Evolutionary conservation across 35 echinoderm and acorn worm genomes (phyloP).

Genomic region (Diadema setosum): DNA sequence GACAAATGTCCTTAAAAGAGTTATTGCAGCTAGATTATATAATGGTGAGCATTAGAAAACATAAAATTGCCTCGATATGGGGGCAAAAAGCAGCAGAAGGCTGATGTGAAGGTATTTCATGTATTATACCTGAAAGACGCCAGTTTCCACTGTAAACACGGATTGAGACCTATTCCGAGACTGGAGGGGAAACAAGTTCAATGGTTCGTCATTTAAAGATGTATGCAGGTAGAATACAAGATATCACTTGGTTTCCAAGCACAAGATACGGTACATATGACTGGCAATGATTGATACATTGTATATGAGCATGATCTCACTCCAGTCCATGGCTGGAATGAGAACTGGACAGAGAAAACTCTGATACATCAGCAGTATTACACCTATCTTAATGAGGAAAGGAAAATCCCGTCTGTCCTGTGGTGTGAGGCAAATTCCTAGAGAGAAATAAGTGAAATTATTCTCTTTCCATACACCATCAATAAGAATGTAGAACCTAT

Average conservation of each 20-base stretch:
- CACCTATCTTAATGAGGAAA: too few relatives aligned
- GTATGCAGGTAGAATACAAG: neutral
- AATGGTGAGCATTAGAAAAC: neutral
- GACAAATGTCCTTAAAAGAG: too few relatives aligned
- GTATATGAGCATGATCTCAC: neutral
- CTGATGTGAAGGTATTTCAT: neutral
- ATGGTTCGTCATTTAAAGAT: neutral
- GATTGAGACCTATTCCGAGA: neutral
- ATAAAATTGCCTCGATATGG: neutral
- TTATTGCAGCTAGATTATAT: too few relatives aligned
- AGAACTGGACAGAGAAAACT: neutral
- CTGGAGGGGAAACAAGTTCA: neutral
- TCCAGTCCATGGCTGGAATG: neutral
- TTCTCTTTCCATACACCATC: too few relatives aligned
- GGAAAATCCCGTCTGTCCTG: too few relatives aligned
- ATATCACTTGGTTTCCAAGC: neutral
- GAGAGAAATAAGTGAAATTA: too few relatives aligned
- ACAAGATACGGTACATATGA: neutral
- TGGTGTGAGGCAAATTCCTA: too few relatives aligned
- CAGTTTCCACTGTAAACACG: neutral
- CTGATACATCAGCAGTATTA: neutral
- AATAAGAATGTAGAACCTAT: too few relatives aligned
- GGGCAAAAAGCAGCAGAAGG: neutral
- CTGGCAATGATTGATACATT: neutral
- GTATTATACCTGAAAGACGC: neutral